phyloP scores from a whole-genome alignment of 1,140 invertebrate genomes.

The Laupala kohalensis region DNA sequence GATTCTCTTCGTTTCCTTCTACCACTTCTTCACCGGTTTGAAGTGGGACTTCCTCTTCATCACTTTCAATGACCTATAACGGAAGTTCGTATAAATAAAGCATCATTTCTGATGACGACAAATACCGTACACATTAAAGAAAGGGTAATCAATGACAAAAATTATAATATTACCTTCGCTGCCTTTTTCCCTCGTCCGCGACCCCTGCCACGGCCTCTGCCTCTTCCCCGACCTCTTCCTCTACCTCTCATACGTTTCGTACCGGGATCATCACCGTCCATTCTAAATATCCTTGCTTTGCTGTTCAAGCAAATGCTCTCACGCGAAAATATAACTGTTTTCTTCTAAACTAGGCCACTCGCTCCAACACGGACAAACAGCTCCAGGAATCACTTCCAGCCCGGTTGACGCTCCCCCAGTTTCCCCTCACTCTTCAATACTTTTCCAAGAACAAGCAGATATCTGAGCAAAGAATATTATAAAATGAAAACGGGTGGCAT shows the following conservation, averaged over 20 bases:
- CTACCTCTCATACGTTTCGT: not conserved
- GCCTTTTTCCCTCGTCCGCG: conserved; percentile 7
- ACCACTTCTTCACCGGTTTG: conserved; percentile 1
- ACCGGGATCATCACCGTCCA: not conserved
- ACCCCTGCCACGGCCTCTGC: conserved; percentile 2
- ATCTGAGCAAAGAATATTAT: not conserved
- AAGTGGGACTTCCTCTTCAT: conserved; percentile 7
- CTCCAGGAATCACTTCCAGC: not conserved
- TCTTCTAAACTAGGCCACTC: no score
- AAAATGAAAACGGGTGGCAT: not conserved
- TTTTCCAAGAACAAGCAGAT: not conserved
- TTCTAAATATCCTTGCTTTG: not conserved
- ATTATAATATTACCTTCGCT: conserved; percentile 6
- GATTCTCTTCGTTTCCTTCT: conserved; percentile 5
- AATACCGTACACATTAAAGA: not conserved
- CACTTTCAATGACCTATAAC: conserved; percentile 9
- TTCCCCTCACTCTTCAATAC: no score
- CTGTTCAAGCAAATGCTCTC: no score
- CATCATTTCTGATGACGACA: not conserved
- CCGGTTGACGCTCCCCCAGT: not conserved
- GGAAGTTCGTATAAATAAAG: not conserved
- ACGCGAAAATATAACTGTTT: no score
- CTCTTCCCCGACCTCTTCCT: conserved; percentile 6
- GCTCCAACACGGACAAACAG: no score
- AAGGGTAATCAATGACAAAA: not conserved